Evolutionary conservation across 2,797 vertebrate species (phyloP).

Genomic region (Rhinogobio ventralis): DNA sequence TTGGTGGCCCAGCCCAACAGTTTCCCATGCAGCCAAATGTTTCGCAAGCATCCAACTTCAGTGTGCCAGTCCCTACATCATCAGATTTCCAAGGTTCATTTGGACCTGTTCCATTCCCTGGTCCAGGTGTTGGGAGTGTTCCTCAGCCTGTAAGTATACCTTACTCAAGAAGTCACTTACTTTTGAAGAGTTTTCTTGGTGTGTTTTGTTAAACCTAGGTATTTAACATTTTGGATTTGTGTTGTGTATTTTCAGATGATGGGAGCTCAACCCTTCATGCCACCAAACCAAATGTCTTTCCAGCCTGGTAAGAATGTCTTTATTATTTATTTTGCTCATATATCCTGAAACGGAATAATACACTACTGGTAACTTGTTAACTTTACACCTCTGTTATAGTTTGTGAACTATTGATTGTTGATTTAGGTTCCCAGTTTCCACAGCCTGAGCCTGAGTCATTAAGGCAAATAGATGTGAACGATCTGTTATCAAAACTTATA

Average conservation of each 20-base stretch:
- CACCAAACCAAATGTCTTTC: constrained; percentile 84
- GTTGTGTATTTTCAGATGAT: constrained; percentile 70
- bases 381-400: background rate
- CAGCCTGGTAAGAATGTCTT: constrained; percentile 77
- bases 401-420: background rate
- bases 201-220: background rate
- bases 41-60: constrained; percentile 84
- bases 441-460: constrained; percentile 88
- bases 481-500: constrained; percentile 92
- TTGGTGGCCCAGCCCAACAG: constrained; percentile 75
- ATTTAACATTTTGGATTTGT: background rate
- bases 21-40: constrained; percentile 78
- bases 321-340: background rate
- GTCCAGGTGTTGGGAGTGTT: constrained; percentile 76
- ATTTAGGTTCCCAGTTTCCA: constrained; percentile 74
- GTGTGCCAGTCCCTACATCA: constrained; percentile 76
- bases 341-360: background rate
- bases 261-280: constrained; percentile 82
- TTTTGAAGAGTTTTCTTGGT: background rate
- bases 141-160: constrained; percentile 83
- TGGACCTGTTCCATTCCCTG: constrained; percentile 82
- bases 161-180: background rate
- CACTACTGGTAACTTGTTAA: background rate
- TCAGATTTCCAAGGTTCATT: constrained; percentile 78
- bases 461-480: constrained; percentile 95